Evolutionary conservation across 2,888 invertebrate species (phyloP), one percentile per base, ranked within the genome.

Genomic region (Cantharis rufa): DNA sequence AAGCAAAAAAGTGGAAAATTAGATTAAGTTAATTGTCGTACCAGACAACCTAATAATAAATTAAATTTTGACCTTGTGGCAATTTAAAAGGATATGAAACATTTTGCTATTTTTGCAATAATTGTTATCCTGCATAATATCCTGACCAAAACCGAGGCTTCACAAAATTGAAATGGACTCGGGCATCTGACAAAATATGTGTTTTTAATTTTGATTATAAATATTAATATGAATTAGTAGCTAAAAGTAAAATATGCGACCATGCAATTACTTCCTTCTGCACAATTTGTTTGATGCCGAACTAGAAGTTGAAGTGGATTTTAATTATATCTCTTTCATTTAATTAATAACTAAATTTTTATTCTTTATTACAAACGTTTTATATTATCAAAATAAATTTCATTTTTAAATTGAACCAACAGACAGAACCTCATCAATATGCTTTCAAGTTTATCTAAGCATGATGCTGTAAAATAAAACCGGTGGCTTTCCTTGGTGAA

Each of bases 371-470:
- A 48, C n/a, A 7, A 48, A 48, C 48, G n/a, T 48, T 48, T 48
- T n/a, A n/a, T 48, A 48, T 32, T 13, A 32, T 48, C 7, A 48
- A 48, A 48, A 48, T 48, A 48, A 48, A n/a, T n/a, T 48, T 48
- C 48, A 1, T 72, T 71, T 48, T 32, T 32, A 72, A 72, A 71
- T 64, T 24, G 28, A 63, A 27, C 62, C n/a, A 24, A 48, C n/a
- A 48, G 48, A 48, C 48, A n/a, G 66, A 68, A 72, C 72, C 68
- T 72, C 72, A 72, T 72, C 72, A 68, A 68, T 68, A 66, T 72
- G 66, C 66, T 72, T 71, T 72, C 66, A 72, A 72, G 72, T 66
- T 66, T 72, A 72, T 72, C 72, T 66, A 15, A 72, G 72, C 72
- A 72, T 72, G 48, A 72, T 66, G 66, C 66, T 72, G 66, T 66